Evolutionary conservation across 2,113 vertebrate genomes (phyloP).

Genomic region (Thermophis baileyi): DNA sequence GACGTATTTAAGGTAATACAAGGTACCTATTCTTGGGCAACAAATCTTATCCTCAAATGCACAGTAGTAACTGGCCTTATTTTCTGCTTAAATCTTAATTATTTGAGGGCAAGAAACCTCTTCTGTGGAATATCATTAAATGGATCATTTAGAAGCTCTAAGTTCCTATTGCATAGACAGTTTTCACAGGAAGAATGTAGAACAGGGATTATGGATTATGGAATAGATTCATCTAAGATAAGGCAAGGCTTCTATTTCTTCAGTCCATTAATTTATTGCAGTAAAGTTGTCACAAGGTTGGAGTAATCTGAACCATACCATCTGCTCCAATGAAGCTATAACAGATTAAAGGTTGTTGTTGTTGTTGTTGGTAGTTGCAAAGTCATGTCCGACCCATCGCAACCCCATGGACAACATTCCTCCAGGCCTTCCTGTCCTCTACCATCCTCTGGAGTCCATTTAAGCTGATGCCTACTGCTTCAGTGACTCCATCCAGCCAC

Average conservation of each 20-base stretch:
- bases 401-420: no score
- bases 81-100: background rate
- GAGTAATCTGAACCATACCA: background rate
- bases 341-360: background rate
- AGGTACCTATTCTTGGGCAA: background rate
- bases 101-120: background rate
- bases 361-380: no score
- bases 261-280: background rate
- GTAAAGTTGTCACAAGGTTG: background rate
- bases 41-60: background rate
- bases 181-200: background rate
- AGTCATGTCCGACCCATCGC: no score
- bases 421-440: no score
- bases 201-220: background rate
- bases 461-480: no score
- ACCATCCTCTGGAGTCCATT: no score
- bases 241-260: background rate
- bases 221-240: background rate
- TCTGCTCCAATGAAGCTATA: background rate
- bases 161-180: background rate
- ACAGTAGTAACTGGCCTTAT: background rate
- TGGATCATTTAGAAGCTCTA: background rate
- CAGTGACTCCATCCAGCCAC: no score
- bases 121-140: background rate
- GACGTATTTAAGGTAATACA: background rate